Percentiles rank a stretch among this genome's conserved stretches.
These are phyloP conservation scores for Tricholaema leucomelas DNA, from an alignment of 2,113 vertebrate species.

Conservation along the genomic window DNA sequence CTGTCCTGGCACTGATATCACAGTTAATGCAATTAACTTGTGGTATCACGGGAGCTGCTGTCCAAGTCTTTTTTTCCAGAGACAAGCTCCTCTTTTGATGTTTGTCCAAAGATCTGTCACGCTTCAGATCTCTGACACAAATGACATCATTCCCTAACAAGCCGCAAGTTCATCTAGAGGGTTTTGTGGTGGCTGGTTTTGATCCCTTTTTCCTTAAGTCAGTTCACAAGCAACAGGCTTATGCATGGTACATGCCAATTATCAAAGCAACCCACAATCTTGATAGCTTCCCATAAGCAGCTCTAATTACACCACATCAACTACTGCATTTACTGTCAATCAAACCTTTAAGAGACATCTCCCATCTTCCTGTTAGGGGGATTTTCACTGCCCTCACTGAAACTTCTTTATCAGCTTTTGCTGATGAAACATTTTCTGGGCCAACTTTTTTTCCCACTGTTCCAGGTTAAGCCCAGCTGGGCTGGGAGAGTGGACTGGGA, in stretches of 20 bases:
- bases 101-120: background rate
- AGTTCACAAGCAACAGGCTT: background rate
- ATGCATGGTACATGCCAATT: background rate
- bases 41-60: background rate
- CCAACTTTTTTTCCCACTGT: background rate
- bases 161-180: background rate
- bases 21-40: background rate
- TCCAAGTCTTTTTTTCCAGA: background rate
- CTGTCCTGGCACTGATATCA: background rate
- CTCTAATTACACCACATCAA: background rate
- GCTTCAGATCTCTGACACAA: background rate
- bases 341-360: background rate
- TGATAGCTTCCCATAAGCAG: background rate
- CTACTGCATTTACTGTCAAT: background rate
- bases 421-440: background rate
- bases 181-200: rapidly evolving
- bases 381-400: background rate
- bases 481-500: too few relatives aligned
- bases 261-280: background rate
- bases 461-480: too few relatives aligned
- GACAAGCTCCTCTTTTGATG: background rate
- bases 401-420: background rate
- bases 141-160: background rate
- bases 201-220: background rate
- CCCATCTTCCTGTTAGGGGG: background rate